Conservation (phyloP, 2,113 vertebrate species). For the Microcebus jonahi region DNA sequence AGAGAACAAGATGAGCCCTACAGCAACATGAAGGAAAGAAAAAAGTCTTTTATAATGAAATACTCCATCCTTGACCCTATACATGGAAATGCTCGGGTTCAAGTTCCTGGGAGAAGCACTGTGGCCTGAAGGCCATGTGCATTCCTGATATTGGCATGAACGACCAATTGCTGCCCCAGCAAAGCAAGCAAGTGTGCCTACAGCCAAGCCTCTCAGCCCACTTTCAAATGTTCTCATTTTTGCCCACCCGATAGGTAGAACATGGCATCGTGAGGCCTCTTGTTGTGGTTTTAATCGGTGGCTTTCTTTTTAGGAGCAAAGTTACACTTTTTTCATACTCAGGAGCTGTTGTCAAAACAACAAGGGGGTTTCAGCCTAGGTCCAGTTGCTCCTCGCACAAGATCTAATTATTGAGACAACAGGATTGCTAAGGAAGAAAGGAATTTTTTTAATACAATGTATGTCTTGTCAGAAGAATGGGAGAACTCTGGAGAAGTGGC, state of each 20-base stretch:
- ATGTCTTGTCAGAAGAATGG: too few relatives aligned
- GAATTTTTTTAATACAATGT: too few relatives aligned
- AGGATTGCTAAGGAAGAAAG: too few relatives aligned
- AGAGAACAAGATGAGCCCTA: background rate
- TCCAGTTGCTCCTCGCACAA: too few relatives aligned
- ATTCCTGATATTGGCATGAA: background rate
- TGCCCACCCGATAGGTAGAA: background rate
- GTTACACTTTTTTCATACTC: background rate
- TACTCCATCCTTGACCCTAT: background rate
- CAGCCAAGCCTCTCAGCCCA: rapidly evolving
- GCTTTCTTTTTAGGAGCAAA: background rate
- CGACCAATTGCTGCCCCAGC: background rate
- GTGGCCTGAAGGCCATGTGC: background rate
- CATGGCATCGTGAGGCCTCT: rapidly evolving
- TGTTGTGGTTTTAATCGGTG: rapidly evolving
- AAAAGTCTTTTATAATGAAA: background rate
- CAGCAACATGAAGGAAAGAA: background rate
- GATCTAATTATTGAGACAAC: too few relatives aligned
- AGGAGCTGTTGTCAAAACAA: background rate
- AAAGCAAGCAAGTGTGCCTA: background rate
- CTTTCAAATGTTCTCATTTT: background rate
- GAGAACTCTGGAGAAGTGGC: too few relatives aligned
- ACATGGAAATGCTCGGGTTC: too few relatives aligned
- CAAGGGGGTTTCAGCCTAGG: too few relatives aligned
- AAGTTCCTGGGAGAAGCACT: background rate